These are phyloP conservation scores for Machaerirhynchus nigripectus DNA, from an alignment of 2,113 vertebrate species.

Conservation along the genomic window DNA sequence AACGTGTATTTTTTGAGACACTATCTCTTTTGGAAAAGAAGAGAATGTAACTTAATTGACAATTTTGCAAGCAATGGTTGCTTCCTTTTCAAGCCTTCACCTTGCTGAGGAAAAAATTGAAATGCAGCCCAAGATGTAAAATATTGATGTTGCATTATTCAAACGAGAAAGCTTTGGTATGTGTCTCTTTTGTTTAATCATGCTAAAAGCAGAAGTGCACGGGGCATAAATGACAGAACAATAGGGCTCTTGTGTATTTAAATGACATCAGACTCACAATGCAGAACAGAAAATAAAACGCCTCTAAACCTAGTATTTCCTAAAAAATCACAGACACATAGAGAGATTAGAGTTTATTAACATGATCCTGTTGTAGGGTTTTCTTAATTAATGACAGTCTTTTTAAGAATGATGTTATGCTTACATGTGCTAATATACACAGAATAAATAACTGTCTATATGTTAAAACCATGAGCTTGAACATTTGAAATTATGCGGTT, in stretches of 20 bases:
- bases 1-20: neutral
- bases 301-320: constrained; percentile 26
- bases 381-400: neutral
- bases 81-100: constrained; percentile 3
- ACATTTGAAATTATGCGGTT: neutral
- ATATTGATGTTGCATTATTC: constrained; percentile 63
- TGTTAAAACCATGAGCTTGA: neutral
- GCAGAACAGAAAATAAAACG: constrained; percentile 53
- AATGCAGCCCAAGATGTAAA: constrained; percentile 53
- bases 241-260: constrained; percentile 48
- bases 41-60: constrained; percentile 35
- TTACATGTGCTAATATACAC: neutral
- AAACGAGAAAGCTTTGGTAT: constrained; percentile 38
- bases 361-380: neutral
- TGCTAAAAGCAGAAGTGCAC: constrained; percentile 62
- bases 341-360: neutral
- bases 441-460: neutral
- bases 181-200: constrained; percentile 59
- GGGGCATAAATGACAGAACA: constrained; percentile 64
- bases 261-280: constrained; percentile 48
- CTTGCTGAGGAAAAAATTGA: constrained; percentile 39
- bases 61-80: neutral
- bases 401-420: neutral
- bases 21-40: neutral
- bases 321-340: neutral